A percentile compares a stretch with the other conserved stretches of the same genome.
phyloP scores from a whole-genome alignment of 2,797 vertebrate species.

The Netta rufina region DNA sequence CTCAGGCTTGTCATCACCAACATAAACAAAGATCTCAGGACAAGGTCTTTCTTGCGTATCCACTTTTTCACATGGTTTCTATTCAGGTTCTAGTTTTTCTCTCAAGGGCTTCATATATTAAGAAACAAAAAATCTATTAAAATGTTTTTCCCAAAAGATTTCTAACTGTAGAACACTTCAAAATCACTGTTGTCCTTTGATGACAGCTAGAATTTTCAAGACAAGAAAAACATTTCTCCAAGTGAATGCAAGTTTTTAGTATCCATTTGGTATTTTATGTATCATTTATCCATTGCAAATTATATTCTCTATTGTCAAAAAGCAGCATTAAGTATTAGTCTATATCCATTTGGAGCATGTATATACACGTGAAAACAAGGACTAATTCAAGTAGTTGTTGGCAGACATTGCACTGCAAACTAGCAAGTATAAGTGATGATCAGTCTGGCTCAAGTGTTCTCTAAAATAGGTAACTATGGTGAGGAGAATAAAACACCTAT shows the following conservation, averaged over 20 bases:
- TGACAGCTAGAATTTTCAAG: neutral
- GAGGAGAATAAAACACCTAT: neutral
- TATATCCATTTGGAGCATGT: neutral
- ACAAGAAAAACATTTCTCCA: neutral
- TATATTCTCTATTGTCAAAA: neutral
- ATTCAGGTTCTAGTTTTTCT: neutral
- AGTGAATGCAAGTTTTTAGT: neutral
- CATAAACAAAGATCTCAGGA: neutral
- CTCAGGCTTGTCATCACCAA: neutral
- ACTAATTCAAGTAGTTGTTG: neutral
- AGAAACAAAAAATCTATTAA: neutral
- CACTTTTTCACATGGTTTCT: neutral
- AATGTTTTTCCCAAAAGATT: neutral
- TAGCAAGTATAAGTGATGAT: neutral
- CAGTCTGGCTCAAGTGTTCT: neutral
- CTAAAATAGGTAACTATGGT: neutral
- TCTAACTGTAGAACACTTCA: neutral
- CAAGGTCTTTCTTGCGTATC: neutral
- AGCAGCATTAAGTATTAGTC: neutral
- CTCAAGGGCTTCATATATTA: neutral
- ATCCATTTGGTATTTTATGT: neutral
- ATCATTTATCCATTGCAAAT: neutral
- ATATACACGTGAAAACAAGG: neutral
- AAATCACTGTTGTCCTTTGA: neutral
- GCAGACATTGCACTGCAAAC: neutral